Percentiles rank a stretch among this genome's conserved stretches.
Conservation (phyloP, 1,140 invertebrate species). For the Penaeus japonicus region DNA sequence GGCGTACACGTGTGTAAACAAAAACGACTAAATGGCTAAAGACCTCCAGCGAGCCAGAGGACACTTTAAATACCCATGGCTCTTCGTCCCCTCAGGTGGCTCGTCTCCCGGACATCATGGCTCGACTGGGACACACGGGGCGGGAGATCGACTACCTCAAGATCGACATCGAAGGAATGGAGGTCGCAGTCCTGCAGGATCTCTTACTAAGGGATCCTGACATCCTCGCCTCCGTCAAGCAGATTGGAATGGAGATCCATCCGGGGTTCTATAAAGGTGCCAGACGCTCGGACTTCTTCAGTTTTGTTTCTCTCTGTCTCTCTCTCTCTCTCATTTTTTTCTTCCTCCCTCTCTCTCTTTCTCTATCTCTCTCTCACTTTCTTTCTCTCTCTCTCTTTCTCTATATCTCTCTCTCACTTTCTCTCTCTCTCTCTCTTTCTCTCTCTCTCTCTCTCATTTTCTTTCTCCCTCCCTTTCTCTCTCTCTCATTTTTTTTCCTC, state of each 20-base stretch:
- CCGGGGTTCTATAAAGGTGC: neutral
- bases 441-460: no score
- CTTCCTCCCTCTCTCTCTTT: neutral
- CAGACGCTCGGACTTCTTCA: no score
- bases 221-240: neutral
- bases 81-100: neutral
- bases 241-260: neutral
- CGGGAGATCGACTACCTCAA: constrained; percentile 15
- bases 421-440: no score
- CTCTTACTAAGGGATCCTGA: neutral
- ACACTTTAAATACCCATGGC: no score
- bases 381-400: no score
- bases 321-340: neutral
- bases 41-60: no score
- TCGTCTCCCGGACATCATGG: neutral
- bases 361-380: neutral
- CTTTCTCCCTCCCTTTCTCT: neutral
- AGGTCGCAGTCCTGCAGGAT: neutral
- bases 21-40: no score
- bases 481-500: no score
- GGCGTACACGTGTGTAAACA: no score
- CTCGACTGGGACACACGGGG: neutral
- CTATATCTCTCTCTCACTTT: no score
- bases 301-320: neutral
- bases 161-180: constrained; percentile 18